A percentile compares a stretch with the other conserved stretches of the same genome.
Evolutionary conservation across 2,797 vertebrate genomes (phyloP).

Genomic region (Coreius guichenoti): DNA sequence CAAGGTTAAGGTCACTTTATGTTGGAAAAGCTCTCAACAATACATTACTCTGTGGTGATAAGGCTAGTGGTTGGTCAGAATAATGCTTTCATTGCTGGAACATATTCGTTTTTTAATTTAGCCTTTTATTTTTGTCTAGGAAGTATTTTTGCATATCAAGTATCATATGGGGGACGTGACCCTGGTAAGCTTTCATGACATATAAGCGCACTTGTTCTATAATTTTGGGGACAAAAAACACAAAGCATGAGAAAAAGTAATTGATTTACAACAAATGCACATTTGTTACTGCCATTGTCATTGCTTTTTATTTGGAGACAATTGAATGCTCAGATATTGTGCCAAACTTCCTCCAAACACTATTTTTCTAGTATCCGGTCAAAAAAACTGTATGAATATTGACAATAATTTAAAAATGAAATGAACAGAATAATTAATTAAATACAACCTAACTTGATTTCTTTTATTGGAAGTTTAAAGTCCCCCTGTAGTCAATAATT

Average conservation of each 20-base stretch:
- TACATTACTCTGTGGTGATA: not conserved
- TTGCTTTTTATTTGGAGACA: not conserved
- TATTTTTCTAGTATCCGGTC: not conserved
- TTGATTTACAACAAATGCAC: not conserved
- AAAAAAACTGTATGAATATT: not conserved
- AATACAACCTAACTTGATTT: not conserved
- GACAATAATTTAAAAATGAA: not conserved
- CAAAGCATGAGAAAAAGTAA: not conserved
- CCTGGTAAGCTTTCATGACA: not conserved
- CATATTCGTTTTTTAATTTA: not conserved
- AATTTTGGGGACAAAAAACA: not conserved
- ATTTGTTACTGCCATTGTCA: not conserved
- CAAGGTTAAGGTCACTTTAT: constrained; percentile 22
- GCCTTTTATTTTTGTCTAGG: not conserved
- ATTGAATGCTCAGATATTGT: too few species aligned
- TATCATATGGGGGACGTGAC: not conserved
- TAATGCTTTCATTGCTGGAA: not conserved
- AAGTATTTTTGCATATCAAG: not conserved
- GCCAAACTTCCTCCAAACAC: not conserved
- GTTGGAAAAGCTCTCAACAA: constrained; percentile 11
- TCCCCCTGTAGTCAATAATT: too few species aligned
- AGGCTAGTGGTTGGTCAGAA: not conserved
- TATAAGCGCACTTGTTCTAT: not conserved
- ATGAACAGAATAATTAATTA: not conserved
- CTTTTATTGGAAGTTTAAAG: not conserved